Conservation (phyloP, 2,888 invertebrate genomes). For the Drosophila atripex region DNA sequence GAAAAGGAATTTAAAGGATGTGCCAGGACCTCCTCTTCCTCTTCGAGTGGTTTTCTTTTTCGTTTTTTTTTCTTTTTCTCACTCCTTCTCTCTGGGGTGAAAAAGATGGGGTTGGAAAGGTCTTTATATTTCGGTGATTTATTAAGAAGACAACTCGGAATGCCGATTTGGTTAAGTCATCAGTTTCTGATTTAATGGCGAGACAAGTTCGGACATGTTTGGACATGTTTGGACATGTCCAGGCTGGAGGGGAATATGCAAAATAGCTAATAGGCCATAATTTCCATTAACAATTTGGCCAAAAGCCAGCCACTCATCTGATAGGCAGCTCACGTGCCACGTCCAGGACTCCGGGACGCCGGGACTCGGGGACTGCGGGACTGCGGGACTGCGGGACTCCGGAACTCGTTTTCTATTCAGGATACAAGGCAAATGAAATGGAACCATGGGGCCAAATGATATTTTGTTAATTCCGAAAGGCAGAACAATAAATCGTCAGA, state of each 20-base stretch:
- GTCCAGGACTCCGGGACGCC: too few species aligned
- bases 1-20: conserved; percentile 2
- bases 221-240: too few species aligned
- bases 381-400: too few species aligned
- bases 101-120: conserved; percentile 6
- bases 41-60: not conserved
- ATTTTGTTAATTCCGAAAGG: conserved; percentile 21
- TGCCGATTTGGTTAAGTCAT: not conserved
- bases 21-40: not conserved
- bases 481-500: conserved; percentile 12
- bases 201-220: not conserved
- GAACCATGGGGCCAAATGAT: conserved; percentile 29
- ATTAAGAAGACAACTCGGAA: conserved; percentile 11
- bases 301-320: conserved; percentile 18
- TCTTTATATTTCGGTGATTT: conserved; percentile 33
- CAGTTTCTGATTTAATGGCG: not conserved
- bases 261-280: conserved; percentile 62
- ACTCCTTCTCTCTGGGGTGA: not conserved
- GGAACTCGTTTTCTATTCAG: conserved; percentile 38
- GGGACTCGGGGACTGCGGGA: too few species aligned
- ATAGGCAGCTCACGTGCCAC: conserved; percentile 41
- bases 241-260: conserved; percentile 41
- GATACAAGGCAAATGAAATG: not conserved
- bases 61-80: too few species aligned
- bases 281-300: conserved; percentile 62